Base-by-base conservation (phyloP, 2,113 vertebrate species). In the Smithornis capensis region DNA sequence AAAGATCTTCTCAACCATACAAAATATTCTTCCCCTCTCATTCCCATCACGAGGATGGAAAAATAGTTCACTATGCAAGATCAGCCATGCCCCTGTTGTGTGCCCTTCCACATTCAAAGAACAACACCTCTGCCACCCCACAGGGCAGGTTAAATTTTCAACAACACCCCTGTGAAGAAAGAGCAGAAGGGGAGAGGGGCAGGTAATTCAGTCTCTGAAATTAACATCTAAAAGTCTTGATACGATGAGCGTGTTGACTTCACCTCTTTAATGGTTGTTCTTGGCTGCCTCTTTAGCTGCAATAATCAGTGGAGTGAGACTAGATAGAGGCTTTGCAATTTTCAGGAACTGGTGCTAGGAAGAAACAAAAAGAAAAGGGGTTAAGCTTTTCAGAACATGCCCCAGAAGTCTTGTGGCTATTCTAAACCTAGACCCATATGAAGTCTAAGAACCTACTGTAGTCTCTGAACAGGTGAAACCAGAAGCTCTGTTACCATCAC, bases 261-360 rank as follows among this genome's bases (percentile, higher is more conserved):
- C 13, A 52, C 17, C 4, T 23, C 74, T 71, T 97, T 97, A 99
- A 92, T 98, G 99, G 98, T 98, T 99, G 98, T 98, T 99, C 97
- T 99, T 99, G 44, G 99, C 98, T 3, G 99, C 99, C 84, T 99
- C 99, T 96, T 99, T 99, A 23, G 99, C 99, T 25, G 99, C 99
- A 75, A 99, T 88, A n/a, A 99, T 99, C 95, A 99, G 98, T 70
- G 99, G 99, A 37, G 99, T 99, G 90, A 99, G 99, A 90, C 99
- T 99, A 80, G 99, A 99, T 0, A 99, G 98, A 12, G 99, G 99
- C 95, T 99, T 99, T 47, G 99, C 99, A 91, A 99, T 98, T 97
- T 99, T 99, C 96, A 99, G 97, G 92, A 99, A 99, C 87, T 99
- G 99, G 95, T 99, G 99, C 99, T 99, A 96, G 70, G 70, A 88